Evolutionary conservation across 2,113 vertebrate genomes (phyloP).

Genomic region (Ptychochromis oligacanthus): DNA sequence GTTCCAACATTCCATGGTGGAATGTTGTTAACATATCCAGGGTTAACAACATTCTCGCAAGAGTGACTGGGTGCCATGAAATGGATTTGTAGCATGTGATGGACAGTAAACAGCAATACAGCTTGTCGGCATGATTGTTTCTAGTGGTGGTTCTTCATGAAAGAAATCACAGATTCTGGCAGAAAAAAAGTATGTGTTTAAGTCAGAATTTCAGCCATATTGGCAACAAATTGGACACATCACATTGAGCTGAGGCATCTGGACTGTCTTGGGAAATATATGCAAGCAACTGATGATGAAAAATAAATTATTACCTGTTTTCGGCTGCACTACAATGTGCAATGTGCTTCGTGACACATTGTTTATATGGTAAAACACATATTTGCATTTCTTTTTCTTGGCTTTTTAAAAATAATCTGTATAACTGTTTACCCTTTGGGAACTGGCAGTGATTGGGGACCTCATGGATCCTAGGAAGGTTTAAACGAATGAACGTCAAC

Average conservation of each 20-base stretch:
- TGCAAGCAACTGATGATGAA: too few species aligned
- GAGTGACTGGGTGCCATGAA: not conserved
- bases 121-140: not conserved
- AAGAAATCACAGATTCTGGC: not conserved
- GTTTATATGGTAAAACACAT: too few species aligned
- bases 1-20: too few species aligned
- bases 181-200: not conserved
- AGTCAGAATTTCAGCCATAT: not conserved
- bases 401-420: not conserved
- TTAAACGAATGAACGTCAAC: not conserved
- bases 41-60: not conserved
- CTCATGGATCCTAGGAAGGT: not conserved
- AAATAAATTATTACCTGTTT: too few species aligned
- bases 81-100: not conserved
- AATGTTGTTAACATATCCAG: too few species aligned
- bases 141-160: not conserved
- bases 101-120: not conserved
- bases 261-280: too few species aligned
- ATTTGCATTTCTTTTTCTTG: not conserved
- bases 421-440: not conserved
- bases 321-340: too few species aligned
- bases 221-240: not conserved
- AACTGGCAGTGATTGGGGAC: not conserved
- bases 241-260: too few species aligned
- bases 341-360: not conserved